Base-by-base conservation (phyloP, 2,797 vertebrate genomes). In the Adelosebastes latens region DNA sequence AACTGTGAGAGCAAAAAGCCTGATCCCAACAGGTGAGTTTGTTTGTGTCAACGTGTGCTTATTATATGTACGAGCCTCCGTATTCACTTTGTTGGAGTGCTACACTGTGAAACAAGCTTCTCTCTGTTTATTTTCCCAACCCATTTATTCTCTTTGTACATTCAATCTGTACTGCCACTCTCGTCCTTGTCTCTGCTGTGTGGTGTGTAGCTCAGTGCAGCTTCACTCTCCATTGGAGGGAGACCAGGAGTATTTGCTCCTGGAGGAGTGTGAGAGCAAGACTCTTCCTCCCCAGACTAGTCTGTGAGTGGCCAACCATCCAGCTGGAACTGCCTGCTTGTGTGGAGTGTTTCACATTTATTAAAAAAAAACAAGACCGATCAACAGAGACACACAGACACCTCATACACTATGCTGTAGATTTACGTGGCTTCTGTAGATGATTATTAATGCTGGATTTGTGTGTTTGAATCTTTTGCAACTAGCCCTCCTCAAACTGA, bases 1-100 rank as follows among this genome's bases (percentile, higher is more conserved):
- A 98, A 99, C 96, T 99, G 98, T 95, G 97, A 99, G 95, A 99
- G 97, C 96, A 99, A 99, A 96, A 99, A 98, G 92, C 98, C 97
- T 13, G 98, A 98, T 90, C 95, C 97, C 65, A 92, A 94, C 93
- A 99, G 98, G 99, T 99, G 90, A 95, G 92, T 67, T 20, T 63
- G 52, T 55, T 42, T 74, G 55, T 36, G 42, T 65, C 8, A 12
- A 5, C 10, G 2, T 16, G 3, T 39, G n/a, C 18, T 59, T 11
- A 24, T 46, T 22, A n/a, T n/a, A 20, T 18, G n/a, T 68, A 22
- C 9, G 4, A 34, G 27, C 29, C 4, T 74, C 13, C 6, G 9
- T 52, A 5, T 52, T 46, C 27, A 55, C 27, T 62, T 13, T 53
- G 34, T 20, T 52, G 27, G 24, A 58, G 24, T 49, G 39, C 53